These are phyloP conservation scores for Drosophila guanche DNA, from an alignment of 1,140 invertebrate species.

Conservation along the genomic window DNA sequence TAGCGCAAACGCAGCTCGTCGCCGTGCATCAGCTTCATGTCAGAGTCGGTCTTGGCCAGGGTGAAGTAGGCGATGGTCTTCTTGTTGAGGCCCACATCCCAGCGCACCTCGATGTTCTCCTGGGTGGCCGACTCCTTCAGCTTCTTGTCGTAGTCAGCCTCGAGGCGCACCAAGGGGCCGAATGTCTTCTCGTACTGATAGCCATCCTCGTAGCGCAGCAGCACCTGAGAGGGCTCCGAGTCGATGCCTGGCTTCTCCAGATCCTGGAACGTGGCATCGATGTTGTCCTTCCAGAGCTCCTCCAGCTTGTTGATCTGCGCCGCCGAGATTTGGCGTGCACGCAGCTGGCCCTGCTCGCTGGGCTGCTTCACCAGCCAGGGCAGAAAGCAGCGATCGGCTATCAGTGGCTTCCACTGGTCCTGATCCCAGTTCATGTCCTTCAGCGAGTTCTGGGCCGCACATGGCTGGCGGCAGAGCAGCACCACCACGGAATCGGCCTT, in stretches of 20 bases:
- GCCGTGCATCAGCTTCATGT: constrained; percentile 99
- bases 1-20: constrained; percentile 98
- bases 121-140: constrained; percentile 99
- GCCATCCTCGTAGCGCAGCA: constrained; percentile 98
- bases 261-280: constrained; percentile 98
- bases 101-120: constrained; percentile 98
- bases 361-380: constrained; percentile 98
- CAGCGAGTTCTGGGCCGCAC: constrained; percentile 96
- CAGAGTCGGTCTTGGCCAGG: constrained; percentile 98
- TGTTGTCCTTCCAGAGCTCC: constrained; percentile 99
- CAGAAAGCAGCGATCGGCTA: constrained; percentile 97
- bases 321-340: constrained; percentile 97
- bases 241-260: constrained; percentile 98
- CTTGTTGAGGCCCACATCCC: constrained; percentile 99
- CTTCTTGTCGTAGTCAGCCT: constrained; percentile 99
- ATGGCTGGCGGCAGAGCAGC: constrained; percentile 97
- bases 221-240: constrained; percentile 97
- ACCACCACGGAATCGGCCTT: constrained; percentile 99
- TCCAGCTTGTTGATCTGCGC: constrained; percentile 99
- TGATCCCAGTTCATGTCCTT: constrained; percentile 99
- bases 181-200: constrained; percentile 99
- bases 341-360: constrained; percentile 96
- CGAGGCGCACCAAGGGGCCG: constrained; percentile 97
- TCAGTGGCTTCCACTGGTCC: constrained; percentile 99
- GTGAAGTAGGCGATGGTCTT: constrained; percentile 99